A percentile compares a stretch with the other conserved stretches of the same genome.
Evolutionary conservation across 2,797 vertebrate genomes (phyloP).

Genomic region (Dallia pectoralis): DNA sequence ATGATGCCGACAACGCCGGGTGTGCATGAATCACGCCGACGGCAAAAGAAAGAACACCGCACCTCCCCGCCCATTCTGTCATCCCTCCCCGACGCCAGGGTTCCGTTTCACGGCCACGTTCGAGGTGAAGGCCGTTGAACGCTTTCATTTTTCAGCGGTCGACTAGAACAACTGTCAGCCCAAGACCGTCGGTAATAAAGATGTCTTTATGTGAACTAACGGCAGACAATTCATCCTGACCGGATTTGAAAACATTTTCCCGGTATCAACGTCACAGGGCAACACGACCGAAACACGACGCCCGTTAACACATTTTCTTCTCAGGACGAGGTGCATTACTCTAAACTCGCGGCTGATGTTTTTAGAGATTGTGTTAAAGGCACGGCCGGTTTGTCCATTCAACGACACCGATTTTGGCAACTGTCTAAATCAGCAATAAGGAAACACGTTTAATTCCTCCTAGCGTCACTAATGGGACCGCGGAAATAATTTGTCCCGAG

Average conservation of each 20-base stretch:
- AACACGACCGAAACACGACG: neutral
- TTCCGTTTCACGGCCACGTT: neutral
- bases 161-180: neutral
- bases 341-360: neutral
- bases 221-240: neutral
- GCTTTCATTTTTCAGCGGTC: neutral
- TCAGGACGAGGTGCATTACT: neutral
- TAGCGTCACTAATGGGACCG: neutral
- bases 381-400: neutral
- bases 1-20: slow-evolving; percentile 32
- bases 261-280: neutral
- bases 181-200: neutral
- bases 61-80: neutral
- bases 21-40: slow-evolving; percentile 37
- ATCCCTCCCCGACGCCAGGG: neutral
- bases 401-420: neutral
- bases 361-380: neutral
- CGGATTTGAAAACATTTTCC: neutral
- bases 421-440: neutral
- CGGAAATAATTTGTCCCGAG: neutral
- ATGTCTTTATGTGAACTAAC: neutral
- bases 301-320: neutral
- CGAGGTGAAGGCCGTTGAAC: neutral
- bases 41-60: neutral
- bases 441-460: neutral